Evolutionary conservation across 2,888 invertebrate species (phyloP).

Genomic region (Volucella zonaria): DNA sequence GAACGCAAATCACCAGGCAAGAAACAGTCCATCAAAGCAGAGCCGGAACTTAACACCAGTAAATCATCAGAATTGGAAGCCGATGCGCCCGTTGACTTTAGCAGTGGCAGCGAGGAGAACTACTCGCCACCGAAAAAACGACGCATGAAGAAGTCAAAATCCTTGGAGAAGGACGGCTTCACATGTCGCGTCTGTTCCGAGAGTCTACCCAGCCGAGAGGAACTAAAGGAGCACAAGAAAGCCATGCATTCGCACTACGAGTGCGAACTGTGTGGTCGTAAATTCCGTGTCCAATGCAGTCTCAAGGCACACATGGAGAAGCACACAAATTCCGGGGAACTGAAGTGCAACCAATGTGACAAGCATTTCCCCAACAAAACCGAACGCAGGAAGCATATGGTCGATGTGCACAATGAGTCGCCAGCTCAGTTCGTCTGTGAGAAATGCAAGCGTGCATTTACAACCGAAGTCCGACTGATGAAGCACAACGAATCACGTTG

Average conservation of each 20-base stretch:
- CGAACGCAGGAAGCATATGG: constrained; percentile 80
- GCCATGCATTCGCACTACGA: constrained; percentile 80
- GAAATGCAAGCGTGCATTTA: constrained; percentile 81
- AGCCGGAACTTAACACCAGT: constrained; percentile 67
- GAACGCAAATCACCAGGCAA: constrained; percentile 38
- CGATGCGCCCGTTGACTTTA: constrained; percentile 61
- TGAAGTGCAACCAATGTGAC: constrained; percentile 77
- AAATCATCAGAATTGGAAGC: constrained; percentile 46
- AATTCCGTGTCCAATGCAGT: constrained; percentile 82
- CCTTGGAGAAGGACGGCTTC: constrained; percentile 67
- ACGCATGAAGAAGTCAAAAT: constrained; percentile 20
- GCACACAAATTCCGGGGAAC: constrained; percentile 77
- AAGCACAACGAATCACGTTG: constrained; percentile 79
- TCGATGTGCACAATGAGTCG: constrained; percentile 78
- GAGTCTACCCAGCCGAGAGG: constrained; percentile 83
- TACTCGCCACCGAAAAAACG: constrained; percentile 68
- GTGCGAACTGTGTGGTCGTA: constrained; percentile 82
- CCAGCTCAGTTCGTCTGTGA: constrained; percentile 79
- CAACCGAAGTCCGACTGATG: constrained; percentile 78
- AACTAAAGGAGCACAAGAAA: constrained; percentile 83
- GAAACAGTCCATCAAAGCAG: constrained; percentile 65
- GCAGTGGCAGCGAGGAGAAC: constrained; percentile 71
- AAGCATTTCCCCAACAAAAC: constrained; percentile 78
- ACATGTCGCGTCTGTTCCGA: constrained; percentile 82
- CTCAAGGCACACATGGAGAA: constrained; percentile 82